Base-by-base conservation (phyloP, 2,888 invertebrate genomes). In the Acleris cristana region DNA sequence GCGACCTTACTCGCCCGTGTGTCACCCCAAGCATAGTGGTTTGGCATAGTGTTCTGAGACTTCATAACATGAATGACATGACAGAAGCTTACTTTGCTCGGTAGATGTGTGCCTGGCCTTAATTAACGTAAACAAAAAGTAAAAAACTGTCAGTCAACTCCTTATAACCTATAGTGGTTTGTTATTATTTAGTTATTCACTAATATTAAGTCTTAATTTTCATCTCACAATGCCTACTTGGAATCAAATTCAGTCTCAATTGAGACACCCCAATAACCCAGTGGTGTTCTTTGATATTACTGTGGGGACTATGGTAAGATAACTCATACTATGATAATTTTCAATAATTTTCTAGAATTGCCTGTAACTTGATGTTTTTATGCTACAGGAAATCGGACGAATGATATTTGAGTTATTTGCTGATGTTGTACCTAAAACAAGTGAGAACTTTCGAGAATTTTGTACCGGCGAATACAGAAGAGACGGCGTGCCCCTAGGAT, bases 401-500 rank as follows among this genome's bases (percentile, higher is more conserved):
- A 98, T 99, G 96, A 98, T 99, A 78, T 98, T 99, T 87, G 99
- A 99, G 88, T 90, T 99, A 26, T 99, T 98, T 92, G 98, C 99
- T 18, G 99, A 99, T 91, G 96, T 98, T 14, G 98, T 98, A 4
- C 99, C 99, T 3, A 98, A 97, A 92, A 98, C 99, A 0, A 98
- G 98, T 73, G 99, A 99, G 92, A 99, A 99, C 87, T 99, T 99
- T 80, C 95, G 99, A 69, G 99, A 99, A 87, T 98, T 99, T 84
- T 99, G 99, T 83, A 99, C 99, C 0, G 99, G 99, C 14, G 99
- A 99, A 90, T 98, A 97, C 82, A 95, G 97, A 79, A 97, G 96
- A 82, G 99, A 99, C 90, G 98, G 98, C 14, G 98, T 99, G 0
- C 98, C 99, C 0, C 94, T 98, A 59, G 99, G 99, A 0, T 99